Base-by-base conservation (phyloP, 2,888 invertebrate genomes). In the Odontocolon sp. region DNA sequence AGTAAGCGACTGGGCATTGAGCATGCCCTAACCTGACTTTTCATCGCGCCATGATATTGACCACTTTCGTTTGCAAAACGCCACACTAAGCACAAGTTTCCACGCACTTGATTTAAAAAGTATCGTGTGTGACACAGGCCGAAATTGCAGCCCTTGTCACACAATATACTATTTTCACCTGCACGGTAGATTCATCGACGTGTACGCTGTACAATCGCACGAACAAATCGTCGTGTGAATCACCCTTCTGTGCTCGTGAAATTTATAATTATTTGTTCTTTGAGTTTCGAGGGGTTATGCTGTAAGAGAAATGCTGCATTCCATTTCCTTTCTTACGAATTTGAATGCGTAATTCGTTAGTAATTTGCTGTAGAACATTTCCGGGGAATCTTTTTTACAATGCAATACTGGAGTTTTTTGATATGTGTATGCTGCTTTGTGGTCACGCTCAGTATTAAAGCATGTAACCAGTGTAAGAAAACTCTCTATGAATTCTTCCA, bases 371-470 rank as follows among this genome's bases (percentile, higher is more conserved):
- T 56, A 56, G n/a, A 56, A 56, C 1, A 1, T 18, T 6, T 23
- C 18, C 1, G 56, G 56, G 3, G 36, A 36, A 21, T 56, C 18
- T n/a, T 38, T 21, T 6, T 36, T 3, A 11, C 36, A 36, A 1
- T 4, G 8, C 9, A 33, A 1, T 5, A 54, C 54, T n/a, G 5
- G 21, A 0, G 21, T 38, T 63, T 77, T 77, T 63, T 45, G 67
- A 68, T 54, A 69, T 18, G 16, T 57, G 16, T 68, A 67, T n/a
- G 69, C 78, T 3, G 78, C 74, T 70, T 78, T 78, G 28, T 77
- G 64, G 16, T 78, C 74, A 6, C 64, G 70, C 45, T 78, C 78
- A 4, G 59, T 45, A 9, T 75, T 47, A 28, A 78, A 28, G 33
- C 38, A 68, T 1, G 68, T 21, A n/a, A 77, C 9, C 28, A 57